Percentiles rank a stretch among this genome's conserved stretches.
These are phyloP conservation scores for Eudorcas thomsonii DNA, from an alignment of 2,113 vertebrate species.

Conservation along the genomic window DNA sequence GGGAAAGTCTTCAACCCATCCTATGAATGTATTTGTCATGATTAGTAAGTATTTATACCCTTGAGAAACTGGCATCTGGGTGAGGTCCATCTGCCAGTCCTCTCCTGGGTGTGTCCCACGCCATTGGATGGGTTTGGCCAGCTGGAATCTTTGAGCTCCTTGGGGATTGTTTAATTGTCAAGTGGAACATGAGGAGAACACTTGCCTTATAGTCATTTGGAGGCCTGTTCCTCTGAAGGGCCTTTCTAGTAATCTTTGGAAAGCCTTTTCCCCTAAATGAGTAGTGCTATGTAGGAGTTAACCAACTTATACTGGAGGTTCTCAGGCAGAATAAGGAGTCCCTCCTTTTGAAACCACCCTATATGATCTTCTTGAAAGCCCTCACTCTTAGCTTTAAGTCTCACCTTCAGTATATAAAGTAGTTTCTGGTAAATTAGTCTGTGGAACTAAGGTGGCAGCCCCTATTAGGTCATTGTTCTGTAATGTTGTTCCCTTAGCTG, in stretches of 20 bases:
- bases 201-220: neutral
- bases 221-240: neutral
- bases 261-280: neutral
- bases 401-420: neutral
- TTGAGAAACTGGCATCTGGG: neutral
- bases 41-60: neutral
- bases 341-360: neutral
- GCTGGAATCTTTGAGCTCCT: neutral
- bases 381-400: neutral
- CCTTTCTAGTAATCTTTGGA: neutral
- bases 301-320: neutral
- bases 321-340: neutral
- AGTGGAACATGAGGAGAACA: neutral
- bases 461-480: neutral
- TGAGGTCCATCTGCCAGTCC: neutral
- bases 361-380: neutral
- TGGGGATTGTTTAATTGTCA: neutral
- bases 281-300: neutral
- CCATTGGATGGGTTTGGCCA: fast-evolving
- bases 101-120: neutral
- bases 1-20: neutral
- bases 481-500: neutral
- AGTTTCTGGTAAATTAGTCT: neutral
- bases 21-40: neutral
- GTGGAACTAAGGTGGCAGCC: neutral